phyloP scores from a whole-genome alignment of 2,888 invertebrate species.

The Lasioglossum lativentre region DNA sequence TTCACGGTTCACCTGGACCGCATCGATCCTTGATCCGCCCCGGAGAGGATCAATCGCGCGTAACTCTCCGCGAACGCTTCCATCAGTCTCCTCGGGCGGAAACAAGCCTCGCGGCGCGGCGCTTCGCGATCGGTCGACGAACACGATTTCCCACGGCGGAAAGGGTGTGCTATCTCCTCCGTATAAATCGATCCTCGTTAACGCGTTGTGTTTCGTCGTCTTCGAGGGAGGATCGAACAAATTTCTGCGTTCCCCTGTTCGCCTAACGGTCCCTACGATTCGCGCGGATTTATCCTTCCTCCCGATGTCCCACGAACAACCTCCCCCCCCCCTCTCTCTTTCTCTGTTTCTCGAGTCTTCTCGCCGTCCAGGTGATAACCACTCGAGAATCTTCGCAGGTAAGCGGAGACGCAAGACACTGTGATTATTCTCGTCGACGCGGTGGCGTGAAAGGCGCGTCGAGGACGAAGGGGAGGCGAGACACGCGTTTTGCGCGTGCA shows the following conservation, averaged over 20 bases:
- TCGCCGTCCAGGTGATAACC: constrained; percentile 60
- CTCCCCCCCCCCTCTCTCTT: neutral
- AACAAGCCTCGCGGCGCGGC: neutral
- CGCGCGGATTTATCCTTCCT: constrained; percentile 51
- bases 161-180: neutral
- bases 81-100: neutral
- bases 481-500: constrained; percentile 5
- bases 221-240: neutral
- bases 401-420: constrained; percentile 51
- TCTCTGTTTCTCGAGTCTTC: constrained; percentile 9
- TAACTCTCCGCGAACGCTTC: constrained; percentile 7
- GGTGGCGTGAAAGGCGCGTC: constrained; percentile 39
- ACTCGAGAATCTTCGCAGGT: constrained; percentile 49
- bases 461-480: constrained; percentile 9
- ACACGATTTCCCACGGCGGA: constrained; percentile 19
- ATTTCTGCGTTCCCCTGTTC: constrained; percentile 14
- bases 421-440: constrained; percentile 33
- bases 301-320: neutral
- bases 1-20: neutral
- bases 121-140: neutral
- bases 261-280: constrained; percentile 61
- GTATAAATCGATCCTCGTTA: constrained; percentile 66
- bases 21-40: neutral
- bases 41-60: neutral
- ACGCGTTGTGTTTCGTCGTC: constrained; percentile 28